phyloP scores from a whole-genome alignment of 1,140 invertebrate species.

The Eriocheir sinensis region DNA sequence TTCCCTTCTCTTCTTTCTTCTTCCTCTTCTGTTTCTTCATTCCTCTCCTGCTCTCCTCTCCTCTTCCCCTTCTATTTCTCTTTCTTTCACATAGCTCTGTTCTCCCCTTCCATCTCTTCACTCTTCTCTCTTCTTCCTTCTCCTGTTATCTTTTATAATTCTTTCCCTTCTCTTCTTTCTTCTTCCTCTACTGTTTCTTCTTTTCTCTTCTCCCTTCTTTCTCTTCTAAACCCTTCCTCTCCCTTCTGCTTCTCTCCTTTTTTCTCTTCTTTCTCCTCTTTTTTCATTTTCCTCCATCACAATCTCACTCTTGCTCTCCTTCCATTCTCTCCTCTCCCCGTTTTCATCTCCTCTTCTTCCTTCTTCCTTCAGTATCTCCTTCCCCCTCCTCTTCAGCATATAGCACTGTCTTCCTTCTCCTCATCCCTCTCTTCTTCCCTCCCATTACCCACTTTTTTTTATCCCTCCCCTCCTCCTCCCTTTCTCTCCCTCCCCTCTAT shows the following conservation, averaged over 20 bases:
- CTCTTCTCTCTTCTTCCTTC: neutral
- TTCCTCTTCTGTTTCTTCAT: neutral
- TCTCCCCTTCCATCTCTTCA: neutral
- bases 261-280: neutral
- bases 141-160: neutral
- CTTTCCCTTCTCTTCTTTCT: neutral
- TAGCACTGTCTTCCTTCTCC: conserved; percentile 23
- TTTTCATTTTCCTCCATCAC: too few species aligned
- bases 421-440: too few species aligned
- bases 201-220: neutral
- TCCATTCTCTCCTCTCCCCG: neutral
- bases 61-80: neutral
- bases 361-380: too few species aligned
- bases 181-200: neutral
- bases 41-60: neutral
- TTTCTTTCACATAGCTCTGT: neutral
- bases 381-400: neutral
- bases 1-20: neutral
- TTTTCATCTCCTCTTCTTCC: neutral
- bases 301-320: too few species aligned
- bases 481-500: too few species aligned
- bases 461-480: too few species aligned
- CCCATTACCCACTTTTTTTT: too few species aligned
- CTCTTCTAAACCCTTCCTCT: neutral
- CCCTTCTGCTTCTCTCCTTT: neutral